Percentiles rank a stretch among this genome's conserved stretches.
Evolutionary conservation across 2,113 vertebrate species (phyloP).

Genomic region (Danio rerio): DNA sequence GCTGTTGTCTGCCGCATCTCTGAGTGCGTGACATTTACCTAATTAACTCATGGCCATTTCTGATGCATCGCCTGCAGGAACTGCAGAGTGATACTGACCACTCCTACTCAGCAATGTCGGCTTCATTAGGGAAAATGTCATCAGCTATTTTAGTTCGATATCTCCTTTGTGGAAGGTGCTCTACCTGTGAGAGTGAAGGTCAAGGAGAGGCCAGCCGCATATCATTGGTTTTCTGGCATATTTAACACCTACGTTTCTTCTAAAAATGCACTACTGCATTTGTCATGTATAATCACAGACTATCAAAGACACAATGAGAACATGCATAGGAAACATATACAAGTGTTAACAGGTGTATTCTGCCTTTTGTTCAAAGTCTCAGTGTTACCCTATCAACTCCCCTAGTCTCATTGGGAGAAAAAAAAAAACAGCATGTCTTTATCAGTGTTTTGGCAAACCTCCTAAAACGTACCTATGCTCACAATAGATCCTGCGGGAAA

Average conservation of each 20-base stretch:
- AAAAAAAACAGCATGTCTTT: too few species aligned
- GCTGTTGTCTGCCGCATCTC: constrained; percentile 59
- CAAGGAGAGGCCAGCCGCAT: constrained; percentile 38
- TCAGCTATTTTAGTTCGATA: constrained; percentile 47
- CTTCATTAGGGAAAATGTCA: constrained; percentile 65
- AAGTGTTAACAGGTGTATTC: background rate
- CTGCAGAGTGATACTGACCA: constrained; percentile 41
- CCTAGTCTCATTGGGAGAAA: too few species aligned
- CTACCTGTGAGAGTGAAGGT: constrained; percentile 34
- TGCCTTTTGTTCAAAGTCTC: background rate
- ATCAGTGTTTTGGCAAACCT: too few species aligned
- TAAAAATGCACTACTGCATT: constrained; percentile 1
- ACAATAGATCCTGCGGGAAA: too few species aligned
- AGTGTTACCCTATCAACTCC: background rate
- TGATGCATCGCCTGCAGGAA: constrained; percentile 45
- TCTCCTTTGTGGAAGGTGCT: constrained; percentile 37
- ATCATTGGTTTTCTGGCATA: constrained; percentile 50
- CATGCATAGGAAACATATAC: constrained; percentile 1
- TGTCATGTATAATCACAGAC: background rate
- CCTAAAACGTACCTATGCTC: too few species aligned
- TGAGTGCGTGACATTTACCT: constrained; percentile 69
- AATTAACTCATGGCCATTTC: constrained; percentile 68
- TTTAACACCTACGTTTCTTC: background rate
- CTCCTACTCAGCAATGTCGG: constrained; percentile 13
- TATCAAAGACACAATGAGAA: constrained; percentile 34